These are phyloP conservation scores for Odontomyia ornata DNA, from an alignment of 2,888 invertebrate genomes.

Conservation along the genomic window DNA sequence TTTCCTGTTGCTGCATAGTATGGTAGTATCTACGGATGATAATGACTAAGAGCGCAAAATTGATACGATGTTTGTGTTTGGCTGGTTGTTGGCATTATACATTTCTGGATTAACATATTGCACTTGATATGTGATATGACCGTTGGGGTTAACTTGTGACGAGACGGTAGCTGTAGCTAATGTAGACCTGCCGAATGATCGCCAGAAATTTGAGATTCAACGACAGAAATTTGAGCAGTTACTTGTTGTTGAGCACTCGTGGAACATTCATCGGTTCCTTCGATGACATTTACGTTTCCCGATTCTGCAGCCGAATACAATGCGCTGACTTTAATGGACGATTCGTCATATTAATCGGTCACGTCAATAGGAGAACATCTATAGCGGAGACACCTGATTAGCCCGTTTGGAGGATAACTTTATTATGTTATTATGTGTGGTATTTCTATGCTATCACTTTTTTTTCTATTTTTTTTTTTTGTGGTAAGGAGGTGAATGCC, in stretches of 20 bases:
- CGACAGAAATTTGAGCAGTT: conserved; percentile 61
- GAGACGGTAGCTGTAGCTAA: conserved; percentile 64
- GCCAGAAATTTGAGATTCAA: conserved; percentile 57
- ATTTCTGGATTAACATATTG: conserved; percentile 79
- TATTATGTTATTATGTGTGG: conserved; percentile 60
- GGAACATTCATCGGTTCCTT: conserved; percentile 6
- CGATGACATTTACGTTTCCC: conserved; percentile 51
- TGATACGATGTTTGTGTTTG: conserved; percentile 73
- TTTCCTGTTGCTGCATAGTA: conserved; percentile 74
- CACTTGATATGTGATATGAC: conserved; percentile 69
- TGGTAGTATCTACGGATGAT: conserved; percentile 65
- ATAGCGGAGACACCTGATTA: conserved; percentile 58
- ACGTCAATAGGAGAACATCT: conserved; percentile 62
- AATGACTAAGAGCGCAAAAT: conserved; percentile 79
- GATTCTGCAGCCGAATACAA: conserved; percentile 55
- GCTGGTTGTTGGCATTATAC: conserved; percentile 70
- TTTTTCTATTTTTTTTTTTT: too few species aligned
- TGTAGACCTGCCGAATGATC: conserved; percentile 57
- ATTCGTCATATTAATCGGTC: conserved; percentile 60
- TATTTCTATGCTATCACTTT: conserved; percentile 53
- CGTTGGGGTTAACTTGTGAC: conserved; percentile 59
- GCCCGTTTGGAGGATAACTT: conserved; percentile 55
- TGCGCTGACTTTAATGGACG: conserved; percentile 48
- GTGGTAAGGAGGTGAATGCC: too few species aligned
- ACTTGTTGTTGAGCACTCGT: conserved; percentile 59